Base-by-base conservation (phyloP, 2,797 vertebrate genomes). In the Pseudochaenichthys georgianus region DNA sequence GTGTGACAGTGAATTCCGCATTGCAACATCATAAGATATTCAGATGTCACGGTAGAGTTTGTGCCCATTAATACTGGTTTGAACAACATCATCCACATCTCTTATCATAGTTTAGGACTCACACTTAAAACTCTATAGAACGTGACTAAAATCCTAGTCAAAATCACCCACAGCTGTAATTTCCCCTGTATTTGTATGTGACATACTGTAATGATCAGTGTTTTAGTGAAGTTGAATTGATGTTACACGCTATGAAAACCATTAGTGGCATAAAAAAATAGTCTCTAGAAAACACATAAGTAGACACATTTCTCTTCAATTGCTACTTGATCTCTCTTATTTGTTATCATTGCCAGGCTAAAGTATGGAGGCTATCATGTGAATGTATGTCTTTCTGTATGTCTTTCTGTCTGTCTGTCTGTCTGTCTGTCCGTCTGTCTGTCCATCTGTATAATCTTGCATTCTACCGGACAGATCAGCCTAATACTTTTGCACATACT, bases 171-270 rank as follows among this genome's bases (percentile, higher is more conserved):
- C 13, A 55, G 64, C 34, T 38, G 41, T 62, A 13, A 69, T 70
- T 52, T 64, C 19, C 43, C 16, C 31, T 51, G 5, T 61, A 21
- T 41, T 10, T 55, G 23, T 70, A 47, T 65, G 31, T 77, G 28
- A 42, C 12, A 28, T 28, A 28, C 4, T 4, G 62, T 58, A 48
- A 67, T 71, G 57, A 64, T 57, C 63, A 53, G 7, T 63, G 54
- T 46, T 55, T 51, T 62, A 17, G 28, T 28, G 47, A n/a, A 11
- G 46, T 13, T 70, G 55, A 74, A 73, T 19, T 71, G 38, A 68
- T 53, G 16, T 17, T 21, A 68, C 17, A 38, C n/a, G 9, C 42
- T 41, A 13, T 1, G 13, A 72, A 62, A 78, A 64, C 23, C 64
- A 43, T 55, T 28, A 54, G 17, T 16, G 57, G 34, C 16, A 28